phyloP scores from a whole-genome alignment of 2,113 vertebrate species.

The Saccopteryx leptura region DNA sequence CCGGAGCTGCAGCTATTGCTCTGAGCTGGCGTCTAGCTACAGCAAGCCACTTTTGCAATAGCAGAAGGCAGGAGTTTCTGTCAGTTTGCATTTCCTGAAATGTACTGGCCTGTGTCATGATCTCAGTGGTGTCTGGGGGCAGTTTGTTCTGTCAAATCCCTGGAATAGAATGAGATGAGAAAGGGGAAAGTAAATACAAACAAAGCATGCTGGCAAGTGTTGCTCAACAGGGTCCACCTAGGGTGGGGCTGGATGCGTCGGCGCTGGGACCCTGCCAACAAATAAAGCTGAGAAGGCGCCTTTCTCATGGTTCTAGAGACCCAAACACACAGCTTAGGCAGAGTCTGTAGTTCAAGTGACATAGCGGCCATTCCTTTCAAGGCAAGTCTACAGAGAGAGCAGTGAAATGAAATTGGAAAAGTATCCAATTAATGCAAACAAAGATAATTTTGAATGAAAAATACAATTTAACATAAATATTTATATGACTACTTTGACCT shows the following conservation, averaged over 20 bases:
- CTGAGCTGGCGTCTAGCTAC: slow-evolving; percentile 47
- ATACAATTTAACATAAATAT: not conserved
- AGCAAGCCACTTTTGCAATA: slow-evolving; percentile 42
- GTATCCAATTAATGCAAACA: not conserved
- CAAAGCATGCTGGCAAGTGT: not conserved
- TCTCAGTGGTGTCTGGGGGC: not conserved
- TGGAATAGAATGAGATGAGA: not conserved
- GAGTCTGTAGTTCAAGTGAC: not conserved
- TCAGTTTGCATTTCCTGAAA: slow-evolving; percentile 74
- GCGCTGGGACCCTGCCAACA: not conserved
- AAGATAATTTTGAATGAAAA: not conserved
- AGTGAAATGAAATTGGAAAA: not conserved
- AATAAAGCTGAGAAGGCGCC: not conserved
- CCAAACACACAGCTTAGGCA: not conserved
- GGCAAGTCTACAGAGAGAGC: not conserved
- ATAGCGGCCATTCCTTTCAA: not conserved
- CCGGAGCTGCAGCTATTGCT: not conserved
- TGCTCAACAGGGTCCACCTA: not conserved
- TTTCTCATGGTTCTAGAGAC: not conserved
- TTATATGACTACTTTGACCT: not conserved
- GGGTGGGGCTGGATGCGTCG: not conserved
- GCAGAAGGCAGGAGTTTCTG: slow-evolving; percentile 65
- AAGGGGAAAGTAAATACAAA: not conserved
- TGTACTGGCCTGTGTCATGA: slow-evolving; percentile 3
- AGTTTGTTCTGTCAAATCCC: not conserved